phyloP scores from a whole-genome alignment of 2,797 vertebrate genomes.

The Hypotaenidia philippensis region DNA sequence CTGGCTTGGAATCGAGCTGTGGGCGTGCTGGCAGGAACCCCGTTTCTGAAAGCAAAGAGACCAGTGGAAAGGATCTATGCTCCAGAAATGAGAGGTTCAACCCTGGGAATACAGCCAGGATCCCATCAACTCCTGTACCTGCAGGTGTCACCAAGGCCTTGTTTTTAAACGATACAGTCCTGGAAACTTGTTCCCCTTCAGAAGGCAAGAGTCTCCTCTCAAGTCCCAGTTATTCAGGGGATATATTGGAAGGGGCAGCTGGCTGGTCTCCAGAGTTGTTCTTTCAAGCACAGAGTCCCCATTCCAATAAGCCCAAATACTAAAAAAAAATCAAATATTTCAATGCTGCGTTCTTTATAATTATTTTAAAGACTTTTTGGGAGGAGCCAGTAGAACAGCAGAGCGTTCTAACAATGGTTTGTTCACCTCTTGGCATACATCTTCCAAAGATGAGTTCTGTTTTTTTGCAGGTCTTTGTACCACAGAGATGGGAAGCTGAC shows the following conservation, averaged over 20 bases:
- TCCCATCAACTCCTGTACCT: not conserved
- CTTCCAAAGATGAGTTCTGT: not conserved
- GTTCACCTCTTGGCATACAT: not conserved
- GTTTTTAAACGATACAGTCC: not conserved
- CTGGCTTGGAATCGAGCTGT: not conserved
- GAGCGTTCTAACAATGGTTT: not conserved
- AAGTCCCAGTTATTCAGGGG: not conserved
- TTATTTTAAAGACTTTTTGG: not conserved
- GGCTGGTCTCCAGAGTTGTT: constrained; percentile 79
- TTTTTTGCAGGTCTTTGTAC: not conserved
- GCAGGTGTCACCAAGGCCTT: not conserved
- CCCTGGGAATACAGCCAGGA: not conserved
- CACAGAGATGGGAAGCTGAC: not conserved
- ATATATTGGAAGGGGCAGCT: not conserved
- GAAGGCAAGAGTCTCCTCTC: not conserved
- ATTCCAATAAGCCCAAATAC: not conserved
- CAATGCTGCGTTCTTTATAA: not conserved
- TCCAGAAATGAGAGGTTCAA: not conserved
- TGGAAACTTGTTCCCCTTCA: not conserved
- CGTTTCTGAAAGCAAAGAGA: constrained; percentile 30
- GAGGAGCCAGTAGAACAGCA: not conserved
- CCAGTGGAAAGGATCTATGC: not conserved
- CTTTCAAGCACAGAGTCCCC: not conserved
- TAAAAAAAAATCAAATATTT: not conserved
- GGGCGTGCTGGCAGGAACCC: not conserved